Evolutionary conservation across 1,140 invertebrate species (phyloP).

Genomic region (fruit fly (Drosophila melanogaster)): Release_6_plus_ISO1_MT NC_004354.4:20187001-20187500

Average conservation of each 20-base stretch:
- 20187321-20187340: background rate
- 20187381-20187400: constrained; percentile 89
- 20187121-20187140: constrained; percentile 89
- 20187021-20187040: constrained; percentile 39
- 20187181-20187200: constrained; percentile 89
- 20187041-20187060: constrained; percentile 3
- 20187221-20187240: constrained; percentile 90
- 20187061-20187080: constrained; percentile 85
- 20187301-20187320: too few species aligned
- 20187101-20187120: constrained; percentile 90
- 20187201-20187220: constrained; percentile 90
- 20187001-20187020: constrained; percentile 13
- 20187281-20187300: too few species aligned
- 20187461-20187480: constrained; percentile 88
- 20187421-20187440: constrained; percentile 90
- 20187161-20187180: constrained; percentile 90
- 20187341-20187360: constrained; percentile 88
- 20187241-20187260: constrained; percentile 89
- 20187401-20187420: constrained; percentile 88
- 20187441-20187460: constrained; percentile 88
- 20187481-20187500: constrained; percentile 89
- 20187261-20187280: constrained; percentile 74
- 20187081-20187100: constrained; percentile 88
- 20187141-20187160: constrained; percentile 90
- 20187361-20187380: constrained; percentile 87